phyloP scores from a whole-genome alignment of 2,797 vertebrate genomes.

The Chelmon rostratus region DNA sequence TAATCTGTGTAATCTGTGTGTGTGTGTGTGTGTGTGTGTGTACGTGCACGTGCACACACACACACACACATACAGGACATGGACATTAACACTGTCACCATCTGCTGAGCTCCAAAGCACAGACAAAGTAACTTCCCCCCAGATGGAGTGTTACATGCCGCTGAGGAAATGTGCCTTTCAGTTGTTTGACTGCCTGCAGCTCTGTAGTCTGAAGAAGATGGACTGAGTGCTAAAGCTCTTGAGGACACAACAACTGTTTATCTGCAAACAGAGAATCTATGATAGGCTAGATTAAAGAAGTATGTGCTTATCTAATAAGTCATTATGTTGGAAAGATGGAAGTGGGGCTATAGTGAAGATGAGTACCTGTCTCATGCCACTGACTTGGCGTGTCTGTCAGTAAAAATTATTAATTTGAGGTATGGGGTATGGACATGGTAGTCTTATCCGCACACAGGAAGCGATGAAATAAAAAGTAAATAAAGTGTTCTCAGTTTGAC shows the following conservation, averaged over 20 bases:
- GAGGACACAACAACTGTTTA: too few species aligned
- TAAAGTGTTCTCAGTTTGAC: neutral
- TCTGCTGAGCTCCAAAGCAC: slow-evolving; percentile 32
- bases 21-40: slow-evolving; percentile 2
- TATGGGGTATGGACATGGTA: too few species aligned
- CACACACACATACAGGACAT: neutral
- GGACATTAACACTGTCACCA: slow-evolving; percentile 10
- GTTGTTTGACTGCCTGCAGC: too few species aligned
- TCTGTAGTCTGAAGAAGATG: too few species aligned
- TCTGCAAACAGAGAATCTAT: too few species aligned
- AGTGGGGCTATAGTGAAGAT: neutral
- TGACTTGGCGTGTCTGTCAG: neutral
- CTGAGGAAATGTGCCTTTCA: slow-evolving; percentile 17
- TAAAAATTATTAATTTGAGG: too few species aligned
- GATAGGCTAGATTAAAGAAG: too few species aligned
- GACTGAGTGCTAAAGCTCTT: too few species aligned
- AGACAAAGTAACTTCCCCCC: slow-evolving; percentile 2
- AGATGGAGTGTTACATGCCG: slow-evolving; percentile 26
- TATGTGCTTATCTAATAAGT: neutral
- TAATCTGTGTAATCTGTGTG: slow-evolving; percentile 27
- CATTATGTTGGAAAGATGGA: neutral
- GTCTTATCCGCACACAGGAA: too few species aligned
- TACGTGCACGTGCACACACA: too few species aligned
- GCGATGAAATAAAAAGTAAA: neutral
- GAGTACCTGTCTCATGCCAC: neutral